Base-by-base conservation (phyloP, 2,888 invertebrate species). In the Lasioglossum oenotherae region DNA sequence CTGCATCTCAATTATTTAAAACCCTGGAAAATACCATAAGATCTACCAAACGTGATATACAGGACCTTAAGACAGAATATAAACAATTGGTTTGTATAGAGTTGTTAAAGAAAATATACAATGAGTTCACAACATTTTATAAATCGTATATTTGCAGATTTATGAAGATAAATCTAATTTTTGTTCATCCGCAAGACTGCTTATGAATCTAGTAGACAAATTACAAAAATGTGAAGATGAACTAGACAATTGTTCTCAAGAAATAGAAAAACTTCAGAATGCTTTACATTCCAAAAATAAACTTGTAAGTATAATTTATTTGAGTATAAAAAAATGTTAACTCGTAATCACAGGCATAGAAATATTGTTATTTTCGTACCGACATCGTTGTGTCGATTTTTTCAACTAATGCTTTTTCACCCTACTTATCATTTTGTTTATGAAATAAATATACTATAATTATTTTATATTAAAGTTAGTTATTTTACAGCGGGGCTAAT, bases 231-330 rank as follows among this genome's bases (percentile, higher is more conserved):
- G 92, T 80, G 92, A 91, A 82, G 92, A 92, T 57, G 91, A 89
- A 79, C 81, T 92, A 49, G 92, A 93, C 73, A 82, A 82, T 73
- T 92, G 91, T 78, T 91, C 84, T 19, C 82, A 86, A 69, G 93
- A 94, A 87, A 86, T 94, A 41, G 93, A 92, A 46, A 92, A 93
- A 87, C 88, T 95, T n/a, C 93, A 93, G 84, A 89, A 84, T 85
- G 83, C 92, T 78, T 74, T 94, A 38, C 90, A 88, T 60, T 94
- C 94, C 5, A 95, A 94, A 77, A 93, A 95, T 57, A 94, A 94
- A 91, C 92, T 95, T 44, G 95, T 95, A 84, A 93, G 89, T 90
- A 46, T 78, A 31, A 67, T 71, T 49, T 80, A n/a, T 57, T 88
- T 35, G 12, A 2, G 10, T 31, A 10, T 53, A 49, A 44, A 12